phyloP scores from a whole-genome alignment of 53 echinoderm and acorn worm species.

The Echinarachnius parma region DNA sequence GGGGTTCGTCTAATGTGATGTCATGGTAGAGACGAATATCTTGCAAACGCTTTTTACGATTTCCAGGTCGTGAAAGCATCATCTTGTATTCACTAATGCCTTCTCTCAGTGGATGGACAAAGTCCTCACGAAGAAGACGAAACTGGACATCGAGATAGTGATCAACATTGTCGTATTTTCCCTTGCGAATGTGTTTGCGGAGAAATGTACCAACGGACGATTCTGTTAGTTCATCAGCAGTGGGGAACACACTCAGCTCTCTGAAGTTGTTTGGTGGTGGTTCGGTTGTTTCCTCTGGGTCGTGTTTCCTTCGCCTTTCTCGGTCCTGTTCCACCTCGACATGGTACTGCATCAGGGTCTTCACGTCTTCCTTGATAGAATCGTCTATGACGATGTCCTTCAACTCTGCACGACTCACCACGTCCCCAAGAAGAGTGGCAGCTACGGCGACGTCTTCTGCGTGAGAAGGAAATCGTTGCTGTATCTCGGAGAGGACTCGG shows the following conservation, averaged over 20 bases:
- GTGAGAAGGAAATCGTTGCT: slow-evolving; percentile 56
- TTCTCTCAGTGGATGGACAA: slow-evolving; percentile 70
- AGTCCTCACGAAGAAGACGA: slow-evolving; percentile 86
- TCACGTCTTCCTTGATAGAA: slow-evolving; percentile 23
- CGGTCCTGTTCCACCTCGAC: slow-evolving; percentile 30
- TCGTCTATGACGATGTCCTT: slow-evolving; percentile 42
- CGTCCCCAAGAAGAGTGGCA: slow-evolving; percentile 50
- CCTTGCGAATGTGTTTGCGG: slow-evolving; percentile 57
- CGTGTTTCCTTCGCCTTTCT: slow-evolving; percentile 12
- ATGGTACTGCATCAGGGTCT: slow-evolving; percentile 42
- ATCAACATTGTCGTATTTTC: slow-evolving; percentile 65
- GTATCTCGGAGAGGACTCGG: slow-evolving; percentile 52
- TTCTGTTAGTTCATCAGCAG: slow-evolving; percentile 59
- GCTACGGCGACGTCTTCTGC: slow-evolving; percentile 54
- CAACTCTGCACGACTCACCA: slow-evolving; percentile 22
- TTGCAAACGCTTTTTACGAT: slow-evolving; percentile 47
- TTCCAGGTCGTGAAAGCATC: slow-evolving; percentile 22
- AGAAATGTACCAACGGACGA: slow-evolving; percentile 47
- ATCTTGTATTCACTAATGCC: slow-evolving; percentile 76
- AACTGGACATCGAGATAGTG: slow-evolving; percentile 96
- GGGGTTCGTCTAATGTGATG: slow-evolving; percentile 63
- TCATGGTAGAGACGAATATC: slow-evolving; percentile 83
- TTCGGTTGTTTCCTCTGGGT: slow-evolving; percentile 29
- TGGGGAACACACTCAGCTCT: slow-evolving; percentile 66
- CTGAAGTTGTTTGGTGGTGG: slow-evolving; percentile 90